A percentile compares a stretch with the other conserved stretches of the same genome.
Evolutionary conservation across 2,888 invertebrate genomes (phyloP).

Genomic region (Peribatodes rhomboidaria): DNA sequence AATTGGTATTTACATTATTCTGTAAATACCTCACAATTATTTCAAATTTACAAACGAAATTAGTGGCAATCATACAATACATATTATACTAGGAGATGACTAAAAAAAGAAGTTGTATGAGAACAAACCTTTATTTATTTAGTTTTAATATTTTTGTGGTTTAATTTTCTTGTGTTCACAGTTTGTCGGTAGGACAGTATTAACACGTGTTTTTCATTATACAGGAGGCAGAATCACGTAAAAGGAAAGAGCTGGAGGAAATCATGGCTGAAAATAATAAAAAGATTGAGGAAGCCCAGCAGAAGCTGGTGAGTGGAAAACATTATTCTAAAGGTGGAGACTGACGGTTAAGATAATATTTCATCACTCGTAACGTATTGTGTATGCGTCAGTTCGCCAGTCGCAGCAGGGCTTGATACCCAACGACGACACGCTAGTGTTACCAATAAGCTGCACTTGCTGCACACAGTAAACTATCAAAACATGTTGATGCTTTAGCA

Average conservation of each 20-base stretch:
- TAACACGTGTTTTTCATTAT: slow-evolving; percentile 86
- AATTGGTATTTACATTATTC: neutral
- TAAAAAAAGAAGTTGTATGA: slow-evolving; percentile 11
- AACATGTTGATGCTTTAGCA: too few relatives aligned
- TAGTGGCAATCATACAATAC: slow-evolving; percentile 10
- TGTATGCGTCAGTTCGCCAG: too few relatives aligned
- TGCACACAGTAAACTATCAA: too few relatives aligned
- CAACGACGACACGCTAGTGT: too few relatives aligned
- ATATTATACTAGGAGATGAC: slow-evolving; percentile 15
- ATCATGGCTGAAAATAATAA: slow-evolving; percentile 99
- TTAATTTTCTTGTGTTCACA: slow-evolving; percentile 35
- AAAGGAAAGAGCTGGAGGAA: slow-evolving; percentile 97
- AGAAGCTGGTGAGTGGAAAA: slow-evolving; percentile 92
- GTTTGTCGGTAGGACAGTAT: slow-evolving; percentile 53
- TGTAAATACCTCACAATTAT: slow-evolving; percentile 9
- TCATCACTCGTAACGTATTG: too few relatives aligned
- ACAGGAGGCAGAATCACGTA: slow-evolving; percentile 99
- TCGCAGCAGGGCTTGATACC: too few relatives aligned
- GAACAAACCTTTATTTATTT: slow-evolving; percentile 16
- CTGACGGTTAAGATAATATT: too few relatives aligned
- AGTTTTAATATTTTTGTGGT: slow-evolving; percentile 5
- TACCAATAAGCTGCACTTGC: too few relatives aligned
- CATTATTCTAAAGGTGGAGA: too few relatives aligned
- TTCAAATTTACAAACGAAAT: neutral
- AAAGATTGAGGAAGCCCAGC: slow-evolving; percentile 98